Evolutionary conservation across 1,140 invertebrate genomes (phyloP).

Genomic region (Bemisia tabaci): DNA sequence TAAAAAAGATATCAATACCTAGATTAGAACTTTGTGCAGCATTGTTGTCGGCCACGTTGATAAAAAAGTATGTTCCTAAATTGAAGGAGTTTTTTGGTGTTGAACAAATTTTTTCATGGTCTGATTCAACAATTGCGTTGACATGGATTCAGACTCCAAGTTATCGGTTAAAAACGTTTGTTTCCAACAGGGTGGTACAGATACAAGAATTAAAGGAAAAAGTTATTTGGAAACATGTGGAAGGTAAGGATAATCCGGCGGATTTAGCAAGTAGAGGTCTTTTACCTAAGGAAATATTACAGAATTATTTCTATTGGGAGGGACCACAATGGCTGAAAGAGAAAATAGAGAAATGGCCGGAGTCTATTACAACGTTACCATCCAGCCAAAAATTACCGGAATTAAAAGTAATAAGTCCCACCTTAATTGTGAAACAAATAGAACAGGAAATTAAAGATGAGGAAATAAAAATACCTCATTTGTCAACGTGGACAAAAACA

Average conservation of each 20-base stretch:
- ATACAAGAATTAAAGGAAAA: conserved; percentile 23
- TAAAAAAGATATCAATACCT: conserved; percentile 29
- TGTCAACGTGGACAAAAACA: no score
- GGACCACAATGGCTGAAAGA: conserved; percentile 22
- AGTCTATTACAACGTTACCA: no score
- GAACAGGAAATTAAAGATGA: no score
- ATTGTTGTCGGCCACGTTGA: conserved; percentile 26
- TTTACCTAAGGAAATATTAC: conserved; percentile 7
- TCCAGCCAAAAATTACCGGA: no score
- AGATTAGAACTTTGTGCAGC: conserved; percentile 35
- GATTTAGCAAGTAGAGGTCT: conserved; percentile 26
- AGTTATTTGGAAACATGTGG: conserved; percentile 24
- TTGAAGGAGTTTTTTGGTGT: no score
- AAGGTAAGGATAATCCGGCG: conserved; percentile 25
- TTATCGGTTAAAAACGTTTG: conserved; percentile 21
- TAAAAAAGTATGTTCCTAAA: conserved; percentile 18
- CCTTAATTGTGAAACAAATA: no score
- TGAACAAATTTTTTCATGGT: conserved; percentile 21
- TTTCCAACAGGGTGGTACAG: conserved; percentile 26
- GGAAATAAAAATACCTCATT: no score
- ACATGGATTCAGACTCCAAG: conserved; percentile 24
- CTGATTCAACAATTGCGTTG: conserved; percentile 27
- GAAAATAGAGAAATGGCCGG: no score
- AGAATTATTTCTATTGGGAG: conserved; percentile 18
- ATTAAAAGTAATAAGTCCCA: no score